A percentile compares a stretch with the other conserved stretches of the same genome.
Conservation (phyloP, 2,113 vertebrate species). For the Bucco capensis region DNA sequence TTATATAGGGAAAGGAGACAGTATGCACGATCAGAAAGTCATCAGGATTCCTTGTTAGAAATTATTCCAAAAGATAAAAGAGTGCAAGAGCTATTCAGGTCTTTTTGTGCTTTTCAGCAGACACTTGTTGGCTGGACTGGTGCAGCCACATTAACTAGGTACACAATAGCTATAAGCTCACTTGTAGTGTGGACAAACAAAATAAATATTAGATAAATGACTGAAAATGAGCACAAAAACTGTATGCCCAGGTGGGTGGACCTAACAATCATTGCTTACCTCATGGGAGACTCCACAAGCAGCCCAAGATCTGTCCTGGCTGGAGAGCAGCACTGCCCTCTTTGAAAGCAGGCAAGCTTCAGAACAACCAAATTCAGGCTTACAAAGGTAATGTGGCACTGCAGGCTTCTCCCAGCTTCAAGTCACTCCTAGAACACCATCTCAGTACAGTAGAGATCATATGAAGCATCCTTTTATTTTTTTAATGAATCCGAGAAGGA, state of each 20-base stretch:
- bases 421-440: neutral
- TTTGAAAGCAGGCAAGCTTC: neutral
- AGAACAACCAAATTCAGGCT: neutral
- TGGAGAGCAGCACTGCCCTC: neutral
- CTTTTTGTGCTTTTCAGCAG: neutral
- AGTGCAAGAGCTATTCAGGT: neutral
- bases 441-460: accelerated
- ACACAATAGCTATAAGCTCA: neutral
- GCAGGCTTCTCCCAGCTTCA: neutral
- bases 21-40: neutral
- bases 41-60: neutral
- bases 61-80: neutral
- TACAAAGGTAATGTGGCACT: neutral
- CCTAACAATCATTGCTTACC: neutral
- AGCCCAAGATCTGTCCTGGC: neutral
- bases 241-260: neutral
- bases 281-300: neutral
- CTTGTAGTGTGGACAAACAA: neutral
- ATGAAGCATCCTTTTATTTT: neutral
- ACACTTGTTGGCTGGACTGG: neutral
- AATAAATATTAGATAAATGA: neutral
- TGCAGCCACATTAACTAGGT: neutral
- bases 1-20: neutral
- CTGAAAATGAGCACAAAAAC: neutral
- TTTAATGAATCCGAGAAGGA: neutral